Evolutionary conservation across 2,797 vertebrate species (phyloP), one percentile per base, ranked within the genome.

Genomic region (Schizothorax lantsangensis): DNA sequence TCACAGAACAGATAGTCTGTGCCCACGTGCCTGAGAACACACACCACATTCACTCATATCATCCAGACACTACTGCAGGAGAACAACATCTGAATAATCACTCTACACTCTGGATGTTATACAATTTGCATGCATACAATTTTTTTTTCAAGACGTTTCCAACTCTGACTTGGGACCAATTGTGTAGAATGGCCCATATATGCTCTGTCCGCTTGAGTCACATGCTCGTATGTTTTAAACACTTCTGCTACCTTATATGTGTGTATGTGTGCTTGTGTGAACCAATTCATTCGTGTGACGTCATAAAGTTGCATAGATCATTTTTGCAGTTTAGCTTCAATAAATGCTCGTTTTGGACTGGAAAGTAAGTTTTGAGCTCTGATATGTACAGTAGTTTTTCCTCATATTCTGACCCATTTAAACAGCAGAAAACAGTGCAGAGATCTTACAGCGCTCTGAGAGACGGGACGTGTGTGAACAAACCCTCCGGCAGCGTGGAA

Each of bases 1-100:
- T 98, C 97, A 91, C 97, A 98, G 90, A 97, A 97, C 87, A 98
- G 93, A 2, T 95, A 96, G 89, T 98, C 97, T 0, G 96, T 96
- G 90, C 93, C 94, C 91, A 98, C 97, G 91, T 97, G 96, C 84
- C 97, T 98, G 89, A 85, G 12, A 87, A 17, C 19, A 84, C 9
- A 83, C 79, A 83, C 10, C 40, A 73, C 23, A 23, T 23, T 73
- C 36, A 72, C 75, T 49, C 47, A 77, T 17, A 66, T 43, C 4
- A 73, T 7, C 2, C 0, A 47, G 10, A 40, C 40, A 1, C 12
- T 47, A 47, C 3, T 45, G 43, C 43, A 45, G 43, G 43, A 45
- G 10, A 45, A 45, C 45, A 47, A 45, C 45, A 47, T 47, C 45
- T 47, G 45, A 47, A 40, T 1, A 40, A 43, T 43, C 43, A 43